Base-by-base conservation (phyloP, 1,140 invertebrate genomes). In the Coenobita brevimanus region DNA sequence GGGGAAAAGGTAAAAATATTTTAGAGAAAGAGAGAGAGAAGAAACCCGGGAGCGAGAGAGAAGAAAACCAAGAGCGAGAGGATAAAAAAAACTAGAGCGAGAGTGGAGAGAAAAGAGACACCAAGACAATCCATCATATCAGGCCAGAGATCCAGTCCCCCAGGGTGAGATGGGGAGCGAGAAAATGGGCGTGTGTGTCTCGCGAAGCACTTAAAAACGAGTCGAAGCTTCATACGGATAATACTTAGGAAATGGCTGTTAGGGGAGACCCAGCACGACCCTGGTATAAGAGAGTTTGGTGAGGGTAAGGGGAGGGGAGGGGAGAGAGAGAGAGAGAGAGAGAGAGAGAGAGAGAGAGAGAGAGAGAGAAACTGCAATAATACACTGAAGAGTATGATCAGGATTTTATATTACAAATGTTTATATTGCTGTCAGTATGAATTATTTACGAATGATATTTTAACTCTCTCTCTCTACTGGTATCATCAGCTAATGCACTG, bases 221-320 rank as follows among this genome's bases (percentile, higher is more conserved):
- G 33, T 38, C 73, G 46, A 43, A 24, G 41, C 46, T 76, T 76
- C 73, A 76, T 76, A 76, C 38, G n/a, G 73, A 76, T 76, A 76
- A 76, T 76, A 76, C 41, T 24, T 38, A 21, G 33, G 27, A 30
- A 76, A 76, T 76, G 73, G 73, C 73, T 76, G 73, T 43, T 43
- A 43, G 43, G 73, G 73, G 73, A 76, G 33, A 17, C 46, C 6
- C 46, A 8, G 46, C 6, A 50, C n/a, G n/a, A n/a, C n/a, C n/a
- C n/a, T n/a, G n/a, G n/a, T n/a, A n/a, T n/a, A n/a, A n/a, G n/a
- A n/a, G n/a, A n/a, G n/a, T n/a, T n/a, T n/a, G n/a, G 36, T n/a
- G 6, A 33, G 67, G 4, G 21, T 67, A 24, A 24, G 62, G 62
- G 27, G 67, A 71, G 67, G 67, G 6, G 27, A 38, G 67, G 21